Percentiles rank a stretch among this genome's conserved stretches.
Conservation (phyloP, 1,140 invertebrate species). For the Psilanteris sp. region DNA sequence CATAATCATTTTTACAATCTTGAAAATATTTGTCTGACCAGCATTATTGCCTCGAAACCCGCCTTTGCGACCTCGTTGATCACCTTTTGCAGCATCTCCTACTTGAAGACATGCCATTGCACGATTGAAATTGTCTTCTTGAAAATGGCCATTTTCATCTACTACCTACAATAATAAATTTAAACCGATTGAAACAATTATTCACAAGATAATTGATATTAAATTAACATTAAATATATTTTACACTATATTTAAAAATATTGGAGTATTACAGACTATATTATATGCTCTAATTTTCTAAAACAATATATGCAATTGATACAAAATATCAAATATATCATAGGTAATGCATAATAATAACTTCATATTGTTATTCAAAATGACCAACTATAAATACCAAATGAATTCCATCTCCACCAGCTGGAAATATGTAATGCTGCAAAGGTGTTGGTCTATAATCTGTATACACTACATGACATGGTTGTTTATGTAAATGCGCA, state of each 20-base stretch:
- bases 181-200: too few species aligned
- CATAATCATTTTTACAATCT: constrained; percentile 99
- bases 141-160: constrained; percentile 88
- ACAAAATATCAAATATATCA: too few species aligned
- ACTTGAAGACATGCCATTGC: constrained; percentile 94
- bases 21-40: constrained; percentile 93
- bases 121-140: constrained; percentile 97
- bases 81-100: constrained; percentile 88
- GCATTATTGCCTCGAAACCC: constrained; percentile 83
- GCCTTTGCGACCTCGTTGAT: constrained; percentile 86
- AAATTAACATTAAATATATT: too few species aligned
- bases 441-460: constrained; percentile 98
- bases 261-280: too few species aligned
- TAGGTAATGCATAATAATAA: too few species aligned
- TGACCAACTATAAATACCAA: constrained; percentile 82
- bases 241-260: too few species aligned
- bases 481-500: constrained; percentile 96
- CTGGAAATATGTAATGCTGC: constrained; percentile 98
- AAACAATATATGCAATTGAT: too few species aligned
- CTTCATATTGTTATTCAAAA: neutral
- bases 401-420: constrained; percentile 96
- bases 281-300: too few species aligned
- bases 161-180: constrained; percentile 69
- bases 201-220: too few species aligned
- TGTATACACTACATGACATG: constrained; percentile 99